Evolutionary conservation across 2,888 invertebrate species (phyloP).

Genomic region (Rotaria magnacalcarata): DNA sequence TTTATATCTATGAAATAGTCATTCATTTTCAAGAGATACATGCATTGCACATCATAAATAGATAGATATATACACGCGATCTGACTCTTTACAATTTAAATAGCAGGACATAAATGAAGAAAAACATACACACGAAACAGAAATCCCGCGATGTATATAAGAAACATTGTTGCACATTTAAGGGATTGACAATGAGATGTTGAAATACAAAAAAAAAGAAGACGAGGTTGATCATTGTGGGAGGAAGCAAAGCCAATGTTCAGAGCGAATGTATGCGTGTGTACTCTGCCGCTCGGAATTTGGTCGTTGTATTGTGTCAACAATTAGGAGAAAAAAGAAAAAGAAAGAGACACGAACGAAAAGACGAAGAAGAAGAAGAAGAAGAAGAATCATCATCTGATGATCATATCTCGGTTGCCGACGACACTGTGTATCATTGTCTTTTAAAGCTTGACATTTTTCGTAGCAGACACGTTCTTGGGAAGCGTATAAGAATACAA

Average conservation of each 20-base stretch:
- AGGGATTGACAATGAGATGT: conserved; percentile 25
- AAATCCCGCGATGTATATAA: neutral
- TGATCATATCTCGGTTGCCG: conserved; percentile 13
- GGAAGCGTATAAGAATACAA: conserved; percentile 4
- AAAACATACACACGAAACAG: neutral
- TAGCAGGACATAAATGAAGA: neutral
- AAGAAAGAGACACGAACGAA: neutral
- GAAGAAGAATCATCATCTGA: conserved; percentile 21
- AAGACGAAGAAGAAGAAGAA: neutral
- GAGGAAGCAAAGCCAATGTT: conserved; percentile 29
- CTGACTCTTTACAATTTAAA: conserved; percentile 1
- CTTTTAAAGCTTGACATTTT: conserved; percentile 29
- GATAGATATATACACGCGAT: neutral
- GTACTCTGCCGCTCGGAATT: conserved; percentile 23
- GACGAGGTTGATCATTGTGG: conserved; percentile 18
- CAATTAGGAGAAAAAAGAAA: conserved; percentile 29
- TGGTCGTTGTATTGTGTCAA: conserved; percentile 19
- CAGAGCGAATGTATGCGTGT: neutral
- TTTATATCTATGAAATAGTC: neutral
- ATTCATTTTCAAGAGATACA: conserved; percentile 6
- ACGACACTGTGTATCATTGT: neutral
- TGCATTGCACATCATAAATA: neutral
- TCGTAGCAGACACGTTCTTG: conserved; percentile 31
- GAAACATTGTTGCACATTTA: conserved; percentile 7
- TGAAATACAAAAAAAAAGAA: neutral